A percentile compares a stretch with the other conserved stretches of the same genome.
Conservation (phyloP, 2,888 invertebrate species). For the Hoplodrina ambigua region DNA sequence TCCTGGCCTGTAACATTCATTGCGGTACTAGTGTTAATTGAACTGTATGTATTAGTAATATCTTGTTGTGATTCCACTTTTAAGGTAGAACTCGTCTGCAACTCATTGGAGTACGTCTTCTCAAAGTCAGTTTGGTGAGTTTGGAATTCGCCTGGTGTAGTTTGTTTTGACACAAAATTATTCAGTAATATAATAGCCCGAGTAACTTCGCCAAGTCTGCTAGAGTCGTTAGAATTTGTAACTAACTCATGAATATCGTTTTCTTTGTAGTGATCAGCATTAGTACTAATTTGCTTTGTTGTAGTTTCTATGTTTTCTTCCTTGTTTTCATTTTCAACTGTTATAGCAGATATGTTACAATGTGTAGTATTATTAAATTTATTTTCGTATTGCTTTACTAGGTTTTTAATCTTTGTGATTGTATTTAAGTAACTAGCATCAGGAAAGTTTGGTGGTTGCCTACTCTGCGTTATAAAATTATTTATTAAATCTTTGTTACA, state of each 20-base stretch:
- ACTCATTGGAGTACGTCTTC: not conserved
- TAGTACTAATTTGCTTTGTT: slow-evolving; percentile 6
- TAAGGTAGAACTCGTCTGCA: not conserved
- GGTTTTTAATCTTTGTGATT: slow-evolving; percentile 70
- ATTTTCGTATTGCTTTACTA: slow-evolving; percentile 70
- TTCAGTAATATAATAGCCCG: slow-evolving; percentile 52
- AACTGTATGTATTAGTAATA: not conserved
- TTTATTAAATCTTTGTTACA: slow-evolving; percentile 57
- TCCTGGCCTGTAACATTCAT: not conserved
- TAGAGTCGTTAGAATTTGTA: slow-evolving; percentile 29
- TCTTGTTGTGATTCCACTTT: slow-evolving; percentile 1
- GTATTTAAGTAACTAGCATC: slow-evolving; percentile 65
- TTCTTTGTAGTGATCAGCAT: slow-evolving; percentile 16
- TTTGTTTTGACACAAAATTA: slow-evolving; percentile 61
- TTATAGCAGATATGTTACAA: not conserved
- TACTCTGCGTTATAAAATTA: slow-evolving; percentile 17
- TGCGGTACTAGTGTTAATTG: not conserved
- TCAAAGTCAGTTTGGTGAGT: not conserved
- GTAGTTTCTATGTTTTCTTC: slow-evolving; percentile 8
- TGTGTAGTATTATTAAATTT: slow-evolving; percentile 48
- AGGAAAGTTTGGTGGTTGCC: slow-evolving; percentile 7
- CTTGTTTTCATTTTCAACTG: slow-evolving; percentile 15
- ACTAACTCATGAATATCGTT: slow-evolving; percentile 10
- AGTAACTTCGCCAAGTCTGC: slow-evolving; percentile 55
- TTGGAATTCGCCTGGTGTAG: slow-evolving; percentile 36